Base-by-base conservation (phyloP, 2,888 invertebrate species). In the Timema podura region DNA sequence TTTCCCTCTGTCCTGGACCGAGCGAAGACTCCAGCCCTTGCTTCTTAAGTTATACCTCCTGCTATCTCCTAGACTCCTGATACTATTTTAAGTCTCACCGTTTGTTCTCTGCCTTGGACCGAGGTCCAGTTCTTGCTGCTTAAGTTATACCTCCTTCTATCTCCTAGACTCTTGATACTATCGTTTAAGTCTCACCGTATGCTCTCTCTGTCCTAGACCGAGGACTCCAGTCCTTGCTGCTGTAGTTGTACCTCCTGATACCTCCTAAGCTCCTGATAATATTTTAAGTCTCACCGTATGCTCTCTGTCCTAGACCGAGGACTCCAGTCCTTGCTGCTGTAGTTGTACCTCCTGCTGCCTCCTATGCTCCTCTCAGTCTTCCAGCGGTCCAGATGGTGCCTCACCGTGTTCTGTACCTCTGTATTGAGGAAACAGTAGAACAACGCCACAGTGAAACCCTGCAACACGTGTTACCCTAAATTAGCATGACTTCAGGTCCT, bases 351-450 rank as follows among this genome's bases (percentile, higher is more conserved):
- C 76, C 87, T 80, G 6, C 88, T 87, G 10, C 87, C 86, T 0
- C 88, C 89, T 57, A 91, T 83, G 47, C 85, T 85, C 61, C 91
- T 83, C 0, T 87, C 86, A 0, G 88, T 87, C 79, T 88, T 88
- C 93, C 94, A 94, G 72, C 91, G 85, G 74, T 89, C 88, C 77
- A 92, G 88, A 78, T 92, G 93, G 81, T 95, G 92, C 47, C 90
- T 86, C 75, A 95, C 84, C 0, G 94, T 90, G 80, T 92, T 92
- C 66, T 92, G 90, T 7, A 96, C 95, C 82, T 96, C 96, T 6
- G 93, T 92, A 82, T 96, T 96, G 77, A 95, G 87, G 82, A 96
- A 96, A 81, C 96, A 96, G 83, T 95, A 96, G 83, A 95, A 92
- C 72, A 95, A 82, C 5, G 96, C 93, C 73, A 96, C 95, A 68